Base-by-base conservation (phyloP, 2,113 vertebrate species). In the Sylvilagus bachmani region DNA sequence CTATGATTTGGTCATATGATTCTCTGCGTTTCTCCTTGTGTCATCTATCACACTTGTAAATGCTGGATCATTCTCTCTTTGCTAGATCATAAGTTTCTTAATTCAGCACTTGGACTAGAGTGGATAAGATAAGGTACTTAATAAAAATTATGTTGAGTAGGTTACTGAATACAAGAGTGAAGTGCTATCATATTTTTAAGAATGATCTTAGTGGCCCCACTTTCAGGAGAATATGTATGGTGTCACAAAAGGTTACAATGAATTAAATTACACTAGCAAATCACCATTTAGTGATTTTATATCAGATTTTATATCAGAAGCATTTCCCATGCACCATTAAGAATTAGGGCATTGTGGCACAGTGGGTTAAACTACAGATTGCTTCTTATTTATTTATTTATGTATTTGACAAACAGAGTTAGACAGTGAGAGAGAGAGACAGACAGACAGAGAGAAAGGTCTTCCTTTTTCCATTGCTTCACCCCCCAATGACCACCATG, bases 91-190 rank as follows among this genome's bases (percentile, higher is more conserved):
- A 93, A 78, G 33, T 95, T 93, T 82, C 51, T 69, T 69, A 91
- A 93, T 69, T 67, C 53, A 91, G 27, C 25, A 25, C n/a, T 85
- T 75, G 73, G n/a, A 89, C 79, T 53, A 95, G 10, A 95, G 38
- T 25, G 14, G 75, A 33, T 36, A 55, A 75, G 38, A 85, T 58
- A 80, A 75, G 49, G 29, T 81, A 29, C 16, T 85, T 22, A 25
- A 51, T 25, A 87, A 91, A 93, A 71, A 69, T 62, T 53, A 75
- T 71, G 80, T 95, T 86, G 69, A 95, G 66, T 79, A 95, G 91
- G 27, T 62, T 88, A 88, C 33, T 86, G 22, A 86, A 66, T 71
- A 91, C 85, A 69, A 79, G 13, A 95, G 84, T 88, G 61, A 91
- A 89, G 53, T 66, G 58, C 31, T 91, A 84, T 77, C 73, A 58